Base-by-base conservation (phyloP, 2,113 vertebrate genomes). In the Leptobrachium leishanense region DNA sequence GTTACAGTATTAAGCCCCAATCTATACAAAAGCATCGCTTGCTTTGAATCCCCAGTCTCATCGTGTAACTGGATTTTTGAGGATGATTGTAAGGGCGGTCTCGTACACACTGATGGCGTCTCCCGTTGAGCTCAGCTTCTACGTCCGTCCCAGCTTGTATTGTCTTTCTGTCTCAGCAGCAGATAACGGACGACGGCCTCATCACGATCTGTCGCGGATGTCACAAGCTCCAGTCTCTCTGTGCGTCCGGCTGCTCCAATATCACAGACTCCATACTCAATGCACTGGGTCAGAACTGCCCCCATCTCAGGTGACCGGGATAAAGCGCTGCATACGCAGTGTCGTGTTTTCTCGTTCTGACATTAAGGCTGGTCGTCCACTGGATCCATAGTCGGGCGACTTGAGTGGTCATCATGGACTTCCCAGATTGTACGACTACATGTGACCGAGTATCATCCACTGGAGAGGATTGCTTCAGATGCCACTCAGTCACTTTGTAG, bases 181-280 rank as follows among this genome's bases (percentile, higher is more conserved):
- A 98, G 93, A 97, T 99, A 90, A 99, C 98, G 85, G 98, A 99
- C 39, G 97, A 99, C 11, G 98, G 98, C 72, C 95, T 99, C 85
- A 98, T 99, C 88, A 99, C 96, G 66, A 98, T 99, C 88, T 99
- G 98, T 87, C 95, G 98, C 84, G 97, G 97, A 64, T 98, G 97
- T 84, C 97, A 96, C 91, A 96, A 95, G 82, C 87, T 99, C 82
- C 98, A 98, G 87, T 99, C 97, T 67, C 91, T 99, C 65, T 99
- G 97, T 43, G 96, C 98, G 43, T 99, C 98, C 0, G 97, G 97
- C 89, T 99, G 98, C 86, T 95, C 92, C 90, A 98, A 97, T 90
- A 98, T 99, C 86, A 98, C 97, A 68, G 98, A 99, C 69, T 95
- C 96, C 89, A 98, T 98, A 90, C 86, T 99, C 84, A 96, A 94